A percentile compares a stretch with the other conserved stretches of the same genome.
phyloP scores from a whole-genome alignment of 2,888 invertebrate species.

The Ganaspis brasiliensis region DNA sequence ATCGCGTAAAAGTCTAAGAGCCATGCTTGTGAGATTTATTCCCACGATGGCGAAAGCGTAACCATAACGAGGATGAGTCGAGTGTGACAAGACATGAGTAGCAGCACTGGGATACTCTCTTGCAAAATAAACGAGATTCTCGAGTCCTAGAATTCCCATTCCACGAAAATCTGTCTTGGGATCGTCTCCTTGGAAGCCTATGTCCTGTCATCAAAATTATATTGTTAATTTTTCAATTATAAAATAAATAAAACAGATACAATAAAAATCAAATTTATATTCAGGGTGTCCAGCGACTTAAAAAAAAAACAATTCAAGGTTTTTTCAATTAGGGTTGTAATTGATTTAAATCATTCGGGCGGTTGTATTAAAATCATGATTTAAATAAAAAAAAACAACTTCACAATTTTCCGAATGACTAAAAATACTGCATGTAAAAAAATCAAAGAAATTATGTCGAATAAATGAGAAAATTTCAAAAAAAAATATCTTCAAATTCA shows the following conservation, averaged over 20 bases:
- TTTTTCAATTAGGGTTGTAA: too few relatives aligned
- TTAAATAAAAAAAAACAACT: too few relatives aligned
- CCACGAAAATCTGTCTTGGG: conserved; percentile 99
- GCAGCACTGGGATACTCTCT: conserved; percentile 90
- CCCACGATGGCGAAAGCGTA: conserved; percentile 96
- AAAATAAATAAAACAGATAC: not conserved
- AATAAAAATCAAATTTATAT: not conserved
- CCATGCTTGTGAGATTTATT: conserved; percentile 97
- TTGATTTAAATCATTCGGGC: too few relatives aligned
- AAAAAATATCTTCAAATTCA: too few relatives aligned
- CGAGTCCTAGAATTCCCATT: conserved; percentile 97
- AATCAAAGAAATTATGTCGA: too few relatives aligned
- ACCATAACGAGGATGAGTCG: conserved; percentile 93
- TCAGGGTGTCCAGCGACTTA: too few relatives aligned
- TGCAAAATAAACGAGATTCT: conserved; percentile 94
- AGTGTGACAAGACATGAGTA: conserved; percentile 91
- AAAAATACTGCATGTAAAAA: too few relatives aligned
- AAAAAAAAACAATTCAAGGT: too few relatives aligned
- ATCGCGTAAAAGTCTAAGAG: conserved; percentile 89
- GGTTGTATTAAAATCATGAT: too few relatives aligned
- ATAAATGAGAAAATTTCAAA: too few relatives aligned
- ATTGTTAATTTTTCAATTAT: not conserved
- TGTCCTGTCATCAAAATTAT: conserved; percentile 52
- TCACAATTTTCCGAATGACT: too few relatives aligned
- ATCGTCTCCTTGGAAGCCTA: conserved; percentile 98